A percentile compares a stretch with the other conserved stretches of the same genome.
phyloP scores from a whole-genome alignment of 1,140 invertebrate species.

The Anthonomus grandis region DNA sequence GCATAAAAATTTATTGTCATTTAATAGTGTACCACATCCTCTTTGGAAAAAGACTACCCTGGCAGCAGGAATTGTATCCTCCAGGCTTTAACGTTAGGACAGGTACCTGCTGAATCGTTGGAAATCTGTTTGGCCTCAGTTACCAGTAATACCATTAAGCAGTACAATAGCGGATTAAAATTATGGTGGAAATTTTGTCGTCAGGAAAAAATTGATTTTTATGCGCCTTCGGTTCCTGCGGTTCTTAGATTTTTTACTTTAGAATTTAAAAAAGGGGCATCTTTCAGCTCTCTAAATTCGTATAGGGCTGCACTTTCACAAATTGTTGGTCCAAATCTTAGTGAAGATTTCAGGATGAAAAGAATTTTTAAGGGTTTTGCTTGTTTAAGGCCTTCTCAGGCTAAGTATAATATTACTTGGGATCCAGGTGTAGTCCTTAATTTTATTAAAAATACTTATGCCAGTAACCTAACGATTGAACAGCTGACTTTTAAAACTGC shows the following conservation, averaged over 20 bases:
- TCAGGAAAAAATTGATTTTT: not conserved
- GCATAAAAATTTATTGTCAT: no score
- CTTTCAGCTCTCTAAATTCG: constrained; percentile 11
- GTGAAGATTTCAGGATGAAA: constrained; percentile 13
- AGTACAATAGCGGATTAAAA: constrained; percentile 17
- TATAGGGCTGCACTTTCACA: constrained; percentile 4
- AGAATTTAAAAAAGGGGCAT: constrained; percentile 17
- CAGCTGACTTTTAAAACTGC: constrained; percentile 7
- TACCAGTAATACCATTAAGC: constrained; percentile 5
- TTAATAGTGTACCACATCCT: constrained; percentile 2
- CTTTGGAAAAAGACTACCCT: constrained; percentile 17
- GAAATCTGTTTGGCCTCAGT: constrained; percentile 17
- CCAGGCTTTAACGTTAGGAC: constrained; percentile 3
- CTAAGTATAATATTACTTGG: constrained; percentile 17
- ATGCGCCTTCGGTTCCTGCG: not conserved
- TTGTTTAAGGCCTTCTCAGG: constrained; percentile 5
- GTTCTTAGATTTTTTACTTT: constrained; percentile 10
- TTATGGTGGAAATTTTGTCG: constrained; percentile 9
- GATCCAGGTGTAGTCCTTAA: constrained; percentile 8
- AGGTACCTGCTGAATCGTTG: constrained; percentile 4
- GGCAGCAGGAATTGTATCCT: constrained; percentile 18
- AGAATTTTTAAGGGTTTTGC: constrained; percentile 14
- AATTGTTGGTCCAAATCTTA: not conserved
- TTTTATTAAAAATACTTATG: not conserved
- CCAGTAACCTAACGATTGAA: not conserved